These are phyloP conservation scores for Panzeria rudis DNA, from an alignment of 2,888 invertebrate genomes.

Conservation along the genomic window DNA sequence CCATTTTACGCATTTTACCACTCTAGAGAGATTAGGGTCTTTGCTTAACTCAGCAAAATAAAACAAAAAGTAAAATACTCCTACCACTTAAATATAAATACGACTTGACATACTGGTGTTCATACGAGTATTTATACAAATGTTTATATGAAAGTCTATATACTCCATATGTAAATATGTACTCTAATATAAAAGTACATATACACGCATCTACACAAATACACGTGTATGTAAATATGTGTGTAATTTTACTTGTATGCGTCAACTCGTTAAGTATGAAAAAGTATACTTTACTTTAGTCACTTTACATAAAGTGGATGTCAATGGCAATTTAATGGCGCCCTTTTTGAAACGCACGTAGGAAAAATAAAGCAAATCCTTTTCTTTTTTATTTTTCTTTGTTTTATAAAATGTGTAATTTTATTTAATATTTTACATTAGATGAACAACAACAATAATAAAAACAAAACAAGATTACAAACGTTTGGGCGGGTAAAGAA, in stretches of 20 bases:
- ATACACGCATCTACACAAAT: not conserved
- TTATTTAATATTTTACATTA: conserved; percentile 64
- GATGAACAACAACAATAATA: conserved; percentile 53
- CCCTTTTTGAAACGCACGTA: conserved; percentile 71
- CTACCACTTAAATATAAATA: conserved; percentile 50
- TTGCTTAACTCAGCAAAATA: conserved; percentile 62
- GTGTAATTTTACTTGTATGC: conserved; percentile 56
- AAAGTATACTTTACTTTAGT: conserved; percentile 69
- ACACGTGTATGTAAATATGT: not conserved
- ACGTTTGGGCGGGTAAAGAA: conserved; percentile 8
- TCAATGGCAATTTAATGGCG: conserved; percentile 75
- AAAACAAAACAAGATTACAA: conserved; percentile 44
- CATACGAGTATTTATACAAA: not conserved
- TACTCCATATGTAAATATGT: conserved; percentile 25
- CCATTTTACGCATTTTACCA: conserved; percentile 64
- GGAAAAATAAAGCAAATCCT: conserved; percentile 62
- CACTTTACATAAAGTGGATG: conserved; percentile 73
- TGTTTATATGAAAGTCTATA: not conserved
- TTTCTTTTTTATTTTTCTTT: conserved; percentile 25
- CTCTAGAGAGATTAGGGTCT: conserved; percentile 65
- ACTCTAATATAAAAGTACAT: not conserved
- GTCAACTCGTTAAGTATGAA: conserved; percentile 70
- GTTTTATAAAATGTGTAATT: conserved; percentile 59
- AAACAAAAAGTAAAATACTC: conserved; percentile 37
- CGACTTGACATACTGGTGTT: conserved; percentile 52